Evolutionary conservation across 2,797 vertebrate genomes (phyloP).

Genomic region (Zenarchopterus dispar): DNA sequence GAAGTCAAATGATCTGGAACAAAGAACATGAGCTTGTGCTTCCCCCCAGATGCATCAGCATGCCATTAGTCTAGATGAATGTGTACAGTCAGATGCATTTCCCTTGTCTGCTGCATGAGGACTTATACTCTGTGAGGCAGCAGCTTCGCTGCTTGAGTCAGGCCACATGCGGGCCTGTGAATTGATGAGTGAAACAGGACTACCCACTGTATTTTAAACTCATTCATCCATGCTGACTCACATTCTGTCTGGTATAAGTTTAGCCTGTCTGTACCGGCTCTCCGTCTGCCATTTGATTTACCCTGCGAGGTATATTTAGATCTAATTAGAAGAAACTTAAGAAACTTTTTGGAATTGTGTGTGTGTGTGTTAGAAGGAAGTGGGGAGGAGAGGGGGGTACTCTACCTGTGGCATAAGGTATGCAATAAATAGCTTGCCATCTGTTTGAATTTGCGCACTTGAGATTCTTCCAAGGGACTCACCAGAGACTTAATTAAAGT

Average conservation of each 20-base stretch:
- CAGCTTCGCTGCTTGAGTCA: conserved; percentile 49
- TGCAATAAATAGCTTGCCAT: conserved; percentile 77
- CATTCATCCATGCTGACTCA: conserved; percentile 69
- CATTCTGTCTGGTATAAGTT: conserved; percentile 57
- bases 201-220: conserved; percentile 61
- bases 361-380: conserved; percentile 18
- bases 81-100: conserved; percentile 69
- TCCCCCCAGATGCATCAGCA: conserved; percentile 68
- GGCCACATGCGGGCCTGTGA: conserved; percentile 63
- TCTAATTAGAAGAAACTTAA: conserved; percentile 68
- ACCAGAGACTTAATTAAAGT: conserved; percentile 81
- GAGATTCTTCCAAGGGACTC: conserved; percentile 67
- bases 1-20: conserved; percentile 77
- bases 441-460: conserved; percentile 74
- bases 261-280: conserved; percentile 64
- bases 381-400: conserved; percentile 16
- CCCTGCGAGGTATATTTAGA: conserved; percentile 67
- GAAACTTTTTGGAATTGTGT: conserved; percentile 64
- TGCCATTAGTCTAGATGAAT: conserved; percentile 75
- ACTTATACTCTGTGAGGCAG: conserved; percentile 60
- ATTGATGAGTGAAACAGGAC: conserved; percentile 66
- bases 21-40: conserved; percentile 70
- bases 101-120: conserved; percentile 73
- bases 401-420: conserved; percentile 75
- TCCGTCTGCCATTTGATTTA: conserved; percentile 71